Conservation (phyloP, 1,140 invertebrate genomes). For the Hesperophylax magnus region DNA sequence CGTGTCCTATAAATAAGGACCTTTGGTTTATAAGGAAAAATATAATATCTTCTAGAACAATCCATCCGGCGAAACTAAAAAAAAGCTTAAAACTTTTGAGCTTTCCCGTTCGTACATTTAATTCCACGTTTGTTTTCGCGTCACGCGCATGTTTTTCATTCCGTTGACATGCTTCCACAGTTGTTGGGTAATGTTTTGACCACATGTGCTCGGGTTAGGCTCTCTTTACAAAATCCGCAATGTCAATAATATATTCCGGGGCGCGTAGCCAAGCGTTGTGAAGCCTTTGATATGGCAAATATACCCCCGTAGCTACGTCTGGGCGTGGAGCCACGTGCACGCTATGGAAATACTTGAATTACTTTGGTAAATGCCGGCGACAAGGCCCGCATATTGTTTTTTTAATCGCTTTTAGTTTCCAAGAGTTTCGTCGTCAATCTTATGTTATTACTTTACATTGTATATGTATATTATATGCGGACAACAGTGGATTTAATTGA, state of each 20-base stretch:
- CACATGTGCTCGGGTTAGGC: conserved; percentile 17
- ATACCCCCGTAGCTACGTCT: neutral
- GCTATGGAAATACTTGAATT: conserved; percentile 43
- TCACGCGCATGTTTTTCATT: neutral
- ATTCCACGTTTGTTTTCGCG: conserved; percentile 25
- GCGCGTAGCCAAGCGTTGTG: conserved; percentile 23
- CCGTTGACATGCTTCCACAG: conserved; percentile 1
- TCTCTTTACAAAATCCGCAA: conserved; percentile 28
- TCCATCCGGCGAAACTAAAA: too few relatives aligned
- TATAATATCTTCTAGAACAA: too few relatives aligned
- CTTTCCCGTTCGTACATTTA: neutral
- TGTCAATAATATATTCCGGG: conserved; percentile 42
- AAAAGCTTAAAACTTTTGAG: neutral
- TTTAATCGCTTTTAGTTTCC: conserved; percentile 36
- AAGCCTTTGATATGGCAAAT: conserved; percentile 20
- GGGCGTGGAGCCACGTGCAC: conserved; percentile 34
- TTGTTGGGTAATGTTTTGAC: conserved; percentile 32
- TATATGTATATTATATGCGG: too few relatives aligned
- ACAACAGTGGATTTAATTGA: too few relatives aligned
- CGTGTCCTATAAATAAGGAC: too few relatives aligned
- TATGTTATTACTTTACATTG: neutral
- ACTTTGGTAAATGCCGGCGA: conserved; percentile 31
- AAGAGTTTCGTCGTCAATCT: conserved; percentile 22
- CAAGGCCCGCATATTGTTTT: conserved; percentile 43
- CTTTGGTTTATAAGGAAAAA: too few relatives aligned